These are phyloP conservation scores for Elysia crispata DNA, from an alignment of 2,888 invertebrate species.

Conservation along the genomic window DNA sequence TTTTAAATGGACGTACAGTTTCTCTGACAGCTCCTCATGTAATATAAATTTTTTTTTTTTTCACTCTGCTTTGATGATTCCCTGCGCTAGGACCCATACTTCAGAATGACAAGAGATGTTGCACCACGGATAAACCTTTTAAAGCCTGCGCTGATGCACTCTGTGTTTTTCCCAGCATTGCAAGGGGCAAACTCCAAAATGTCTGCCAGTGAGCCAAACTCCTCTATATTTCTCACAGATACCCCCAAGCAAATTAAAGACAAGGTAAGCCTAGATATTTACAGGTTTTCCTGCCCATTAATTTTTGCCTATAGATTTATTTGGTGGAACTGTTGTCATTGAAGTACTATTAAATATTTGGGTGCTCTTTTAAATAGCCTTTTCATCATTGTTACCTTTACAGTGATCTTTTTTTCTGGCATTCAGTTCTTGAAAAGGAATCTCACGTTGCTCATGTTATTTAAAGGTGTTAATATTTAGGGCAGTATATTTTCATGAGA, in stretches of 20 bases:
- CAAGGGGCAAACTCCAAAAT: conserved; percentile 99
- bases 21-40: too few relatives aligned
- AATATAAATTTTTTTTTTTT: too few relatives aligned
- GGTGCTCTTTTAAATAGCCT: too few relatives aligned
- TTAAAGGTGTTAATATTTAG: too few relatives aligned
- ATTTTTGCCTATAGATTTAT: background rate
- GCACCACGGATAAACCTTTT: conserved; percentile 91
- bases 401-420: too few relatives aligned
- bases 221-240: conserved; percentile 96
- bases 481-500: too few relatives aligned
- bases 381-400: too few relatives aligned
- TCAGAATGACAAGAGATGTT: conserved; percentile 99
- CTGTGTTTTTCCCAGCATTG: conserved; percentile 93
- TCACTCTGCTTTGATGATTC: conserved; percentile 53
- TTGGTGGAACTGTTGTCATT: too few relatives aligned
- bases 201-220: conserved; percentile 96
- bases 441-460: too few relatives aligned
- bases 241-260: conserved; percentile 96
- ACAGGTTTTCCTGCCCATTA: background rate
- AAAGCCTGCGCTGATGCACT: conserved; percentile 92
- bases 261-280: conserved; percentile 85
- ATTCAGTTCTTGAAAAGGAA: too few relatives aligned
- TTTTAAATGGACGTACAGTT: too few relatives aligned
- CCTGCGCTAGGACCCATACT: conserved; percentile 99
- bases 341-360: too few relatives aligned